phyloP scores from a whole-genome alignment of 2,888 invertebrate genomes.

The Drosophila anceps region DNA sequence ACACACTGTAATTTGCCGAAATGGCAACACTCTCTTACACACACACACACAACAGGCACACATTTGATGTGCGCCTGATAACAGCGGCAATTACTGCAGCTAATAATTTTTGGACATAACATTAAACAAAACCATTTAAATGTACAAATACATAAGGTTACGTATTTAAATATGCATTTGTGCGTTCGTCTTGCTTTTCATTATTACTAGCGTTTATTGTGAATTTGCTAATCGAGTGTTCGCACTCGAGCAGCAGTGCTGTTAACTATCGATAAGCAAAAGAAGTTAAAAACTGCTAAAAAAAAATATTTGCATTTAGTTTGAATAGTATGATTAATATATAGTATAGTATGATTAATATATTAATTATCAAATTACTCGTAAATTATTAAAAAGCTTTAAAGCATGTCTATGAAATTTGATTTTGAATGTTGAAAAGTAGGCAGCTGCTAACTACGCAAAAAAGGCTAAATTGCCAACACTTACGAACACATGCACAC shows the following conservation, averaged over 20 bases:
- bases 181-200: conserved; percentile 18
- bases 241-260: conserved; percentile 5
- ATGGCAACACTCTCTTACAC: conserved; percentile 8
- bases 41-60: conserved; percentile 3
- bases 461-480: conserved; percentile 1
- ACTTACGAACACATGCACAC: background rate
- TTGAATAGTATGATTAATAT: too few species aligned
- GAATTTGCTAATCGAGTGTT: conserved; percentile 33
- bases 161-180: background rate
- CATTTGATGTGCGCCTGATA: conserved; percentile 44
- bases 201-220: conserved; percentile 28
- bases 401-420: background rate
- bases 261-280: conserved; percentile 7
- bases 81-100: conserved; percentile 28
- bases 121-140: background rate
- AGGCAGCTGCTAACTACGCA: background rate
- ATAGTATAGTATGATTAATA: background rate
- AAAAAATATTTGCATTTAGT: too few species aligned
- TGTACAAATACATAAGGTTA: background rate
- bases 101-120: conserved; percentile 7
- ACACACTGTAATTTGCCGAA: conserved; percentile 37
- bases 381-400: background rate
- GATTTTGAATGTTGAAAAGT: background rate
- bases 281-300: background rate
- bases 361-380: background rate